A percentile compares a stretch with the other conserved stretches of the same genome.
phyloP scores from a whole-genome alignment of 2,797 vertebrate species.

The Sebastes vulpes region DNA sequence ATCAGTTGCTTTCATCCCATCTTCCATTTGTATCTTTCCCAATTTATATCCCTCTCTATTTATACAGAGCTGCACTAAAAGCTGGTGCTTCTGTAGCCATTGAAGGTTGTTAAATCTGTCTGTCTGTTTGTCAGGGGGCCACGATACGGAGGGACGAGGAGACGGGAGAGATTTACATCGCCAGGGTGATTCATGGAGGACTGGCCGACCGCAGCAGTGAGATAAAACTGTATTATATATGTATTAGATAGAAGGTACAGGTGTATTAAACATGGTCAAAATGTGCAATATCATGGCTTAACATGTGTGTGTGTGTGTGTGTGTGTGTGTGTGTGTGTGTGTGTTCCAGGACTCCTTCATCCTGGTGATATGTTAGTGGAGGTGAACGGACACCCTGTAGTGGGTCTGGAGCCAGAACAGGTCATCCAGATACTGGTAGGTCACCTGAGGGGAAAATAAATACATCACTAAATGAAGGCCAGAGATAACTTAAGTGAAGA shows the following conservation, averaged over 20 bases:
- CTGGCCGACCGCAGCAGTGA: slow-evolving; percentile 94
- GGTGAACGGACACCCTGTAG: slow-evolving; percentile 91
- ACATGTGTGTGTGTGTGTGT: not conserved
- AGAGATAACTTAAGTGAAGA: not conserved
- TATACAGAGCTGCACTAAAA: not conserved
- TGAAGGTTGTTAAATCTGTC: not conserved
- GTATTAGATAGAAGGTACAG: not conserved
- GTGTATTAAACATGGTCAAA: not conserved
- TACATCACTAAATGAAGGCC: not conserved
- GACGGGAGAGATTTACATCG: slow-evolving; percentile 92
- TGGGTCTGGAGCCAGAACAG: slow-evolving; percentile 91
- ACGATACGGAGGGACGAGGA: slow-evolving; percentile 93
- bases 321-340: not conserved
- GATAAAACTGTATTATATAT: slow-evolving; percentile 22
- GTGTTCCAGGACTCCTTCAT: slow-evolving; percentile 88
- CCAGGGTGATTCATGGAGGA: slow-evolving; percentile 94
- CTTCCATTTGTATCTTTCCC: not conserved
- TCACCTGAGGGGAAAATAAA: not conserved
- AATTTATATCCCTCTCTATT: not conserved
- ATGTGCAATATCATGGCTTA: too few species aligned
- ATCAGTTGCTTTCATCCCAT: not conserved
- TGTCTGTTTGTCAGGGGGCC: slow-evolving; percentile 86
- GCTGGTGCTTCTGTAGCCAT: not conserved
- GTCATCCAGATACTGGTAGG: slow-evolving; percentile 93
- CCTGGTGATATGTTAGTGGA: slow-evolving; percentile 93